Evolutionary conservation across 2,888 invertebrate genomes (phyloP).

Genomic region (Conomelus anceps): DNA sequence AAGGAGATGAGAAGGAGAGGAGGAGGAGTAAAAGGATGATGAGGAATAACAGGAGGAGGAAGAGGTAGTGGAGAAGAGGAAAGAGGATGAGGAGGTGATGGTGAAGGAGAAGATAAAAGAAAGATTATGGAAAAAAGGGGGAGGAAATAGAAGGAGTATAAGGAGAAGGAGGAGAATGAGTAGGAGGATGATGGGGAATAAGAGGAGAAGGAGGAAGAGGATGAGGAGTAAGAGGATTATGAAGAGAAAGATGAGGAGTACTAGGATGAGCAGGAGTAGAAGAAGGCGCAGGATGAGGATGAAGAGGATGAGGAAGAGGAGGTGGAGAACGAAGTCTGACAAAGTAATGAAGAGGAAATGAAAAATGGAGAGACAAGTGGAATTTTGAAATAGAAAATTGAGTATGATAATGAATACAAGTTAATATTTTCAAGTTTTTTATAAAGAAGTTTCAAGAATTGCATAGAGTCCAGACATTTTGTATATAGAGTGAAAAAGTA

Average conservation of each 20-base stretch:
- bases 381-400: no score
- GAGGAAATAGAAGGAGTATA: background rate
- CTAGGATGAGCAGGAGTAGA: background rate
- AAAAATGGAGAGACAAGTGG: background rate
- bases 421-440: no score
- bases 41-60: background rate
- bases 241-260: background rate
- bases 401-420: no score
- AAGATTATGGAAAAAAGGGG: background rate
- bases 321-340: background rate
- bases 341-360: background rate
- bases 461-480: no score
- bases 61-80: background rate
- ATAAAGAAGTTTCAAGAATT: no score
- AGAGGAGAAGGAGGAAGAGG: background rate
- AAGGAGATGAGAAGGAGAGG: no score
- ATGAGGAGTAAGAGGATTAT: background rate
- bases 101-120: no score
- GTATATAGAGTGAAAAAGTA: no score
- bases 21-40: no score
- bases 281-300: background rate
- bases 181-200: background rate
- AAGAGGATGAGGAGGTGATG: background rate
- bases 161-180: no score
- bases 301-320: background rate